A percentile compares a stretch with the other conserved stretches of the same genome.
Conservation (phyloP, 2,113 vertebrate genomes). For the Cairina moschata region DNA sequence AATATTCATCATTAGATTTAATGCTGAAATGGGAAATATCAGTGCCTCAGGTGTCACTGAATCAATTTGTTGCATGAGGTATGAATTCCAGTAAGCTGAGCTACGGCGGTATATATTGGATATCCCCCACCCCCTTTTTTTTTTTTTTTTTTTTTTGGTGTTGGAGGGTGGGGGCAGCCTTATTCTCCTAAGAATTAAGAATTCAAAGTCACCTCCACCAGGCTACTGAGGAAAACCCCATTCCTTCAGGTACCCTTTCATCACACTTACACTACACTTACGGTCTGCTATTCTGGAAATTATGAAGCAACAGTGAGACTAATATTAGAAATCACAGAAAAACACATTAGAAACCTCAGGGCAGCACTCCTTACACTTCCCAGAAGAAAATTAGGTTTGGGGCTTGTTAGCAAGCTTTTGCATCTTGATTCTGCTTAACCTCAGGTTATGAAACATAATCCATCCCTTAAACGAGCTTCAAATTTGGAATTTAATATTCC, state of each 20-base stretch:
- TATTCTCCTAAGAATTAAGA: background rate
- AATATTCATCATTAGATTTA: background rate
- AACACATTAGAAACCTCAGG: background rate
- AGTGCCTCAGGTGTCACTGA: background rate
- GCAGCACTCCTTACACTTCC: background rate
- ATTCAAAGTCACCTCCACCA: background rate
- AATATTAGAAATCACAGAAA: background rate
- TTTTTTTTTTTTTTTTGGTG: too few species aligned
- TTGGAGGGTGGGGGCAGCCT: background rate
- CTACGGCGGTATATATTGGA: fast-evolving
- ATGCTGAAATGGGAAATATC: background rate
- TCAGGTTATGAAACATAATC: background rate
- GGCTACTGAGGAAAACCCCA: background rate
- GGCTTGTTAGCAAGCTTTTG: background rate
- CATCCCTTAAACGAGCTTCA: background rate
- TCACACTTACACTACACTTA: background rate
- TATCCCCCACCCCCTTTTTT: too few species aligned
- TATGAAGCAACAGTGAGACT: background rate
- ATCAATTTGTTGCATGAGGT: background rate
- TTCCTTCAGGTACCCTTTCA: background rate
- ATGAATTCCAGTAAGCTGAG: background rate
- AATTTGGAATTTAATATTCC: background rate
- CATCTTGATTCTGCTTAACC: background rate
- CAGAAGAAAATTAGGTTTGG: background rate
- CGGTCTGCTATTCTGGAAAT: background rate